A percentile compares a stretch with the other conserved stretches of the same genome.
Evolutionary conservation across 2,888 invertebrate species (phyloP).

Genomic region (Synanthedon andrenaeformis): DNA sequence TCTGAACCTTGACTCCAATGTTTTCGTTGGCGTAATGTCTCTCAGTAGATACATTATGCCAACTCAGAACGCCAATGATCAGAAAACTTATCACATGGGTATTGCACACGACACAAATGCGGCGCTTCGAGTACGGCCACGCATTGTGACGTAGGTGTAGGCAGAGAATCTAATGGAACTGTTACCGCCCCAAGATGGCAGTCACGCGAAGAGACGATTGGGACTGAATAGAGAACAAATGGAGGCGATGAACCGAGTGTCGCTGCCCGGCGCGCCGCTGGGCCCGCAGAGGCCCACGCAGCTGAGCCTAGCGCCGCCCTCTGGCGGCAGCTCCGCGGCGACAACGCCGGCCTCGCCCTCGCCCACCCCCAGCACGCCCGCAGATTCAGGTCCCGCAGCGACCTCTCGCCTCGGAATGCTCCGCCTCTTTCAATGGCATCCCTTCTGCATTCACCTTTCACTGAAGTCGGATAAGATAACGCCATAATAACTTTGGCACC

Average conservation of each 20-base stretch:
- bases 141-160: not conserved
- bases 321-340: constrained; percentile 29
- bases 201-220: constrained; percentile 70
- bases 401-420: constrained; percentile 11
- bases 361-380: constrained; percentile 69
- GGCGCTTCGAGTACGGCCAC: constrained; percentile 33
- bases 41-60: no score
- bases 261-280: constrained; percentile 41
- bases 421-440: constrained; percentile 10
- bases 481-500: no score
- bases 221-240: constrained; percentile 70
- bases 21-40: no score
- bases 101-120: constrained; percentile 9
- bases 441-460: not conserved
- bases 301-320: constrained; percentile 50
- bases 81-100: not conserved
- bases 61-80: no score
- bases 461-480: not conserved
- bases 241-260: constrained; percentile 66
- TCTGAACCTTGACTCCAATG: no score
- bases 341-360: constrained; percentile 45
- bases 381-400: constrained; percentile 64
- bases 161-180: constrained; percentile 44
- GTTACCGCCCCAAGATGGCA: constrained; percentile 67
- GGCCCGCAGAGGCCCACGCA: constrained; percentile 52